phyloP scores from a whole-genome alignment of 2,888 invertebrate genomes.

The Leptopilina myrica region DNA sequence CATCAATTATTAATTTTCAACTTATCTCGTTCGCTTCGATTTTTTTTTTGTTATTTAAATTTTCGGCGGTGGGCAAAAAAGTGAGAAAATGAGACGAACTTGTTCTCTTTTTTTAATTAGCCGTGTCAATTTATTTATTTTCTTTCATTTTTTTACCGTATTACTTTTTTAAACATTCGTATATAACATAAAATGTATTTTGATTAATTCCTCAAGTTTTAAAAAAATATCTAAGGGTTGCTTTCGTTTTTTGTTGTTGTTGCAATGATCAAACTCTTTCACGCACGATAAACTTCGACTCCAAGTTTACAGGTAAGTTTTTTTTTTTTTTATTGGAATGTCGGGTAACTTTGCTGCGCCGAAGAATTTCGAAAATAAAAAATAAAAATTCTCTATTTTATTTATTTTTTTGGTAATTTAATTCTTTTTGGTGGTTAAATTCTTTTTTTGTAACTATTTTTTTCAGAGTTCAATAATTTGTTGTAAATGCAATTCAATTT shows the following conservation, averaged over 20 bases:
- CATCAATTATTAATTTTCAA: conserved; percentile 41
- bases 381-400: background rate
- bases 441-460: background rate
- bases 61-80: conserved; percentile 60
- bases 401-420: too few species aligned
- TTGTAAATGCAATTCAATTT: background rate
- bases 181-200: conserved; percentile 16
- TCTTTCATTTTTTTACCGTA: too few species aligned
- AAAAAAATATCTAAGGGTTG: conserved; percentile 29
- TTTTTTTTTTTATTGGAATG: conserved; percentile 75
- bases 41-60: conserved; percentile 50
- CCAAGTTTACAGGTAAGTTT: conserved; percentile 76
- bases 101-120: conserved; percentile 46
- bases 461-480: background rate
- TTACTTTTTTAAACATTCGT: conserved; percentile 2
- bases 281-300: conserved; percentile 52
- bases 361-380: background rate
- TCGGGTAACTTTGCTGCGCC: conserved; percentile 17
- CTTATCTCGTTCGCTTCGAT: conserved; percentile 59
- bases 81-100: conserved; percentile 54
- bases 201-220: conserved; percentile 18
- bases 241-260: conserved; percentile 45
- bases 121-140: conserved; percentile 54
- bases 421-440: background rate
- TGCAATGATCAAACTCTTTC: conserved; percentile 44